Conservation (phyloP, 2,888 invertebrate species). For the Clusia tigrina region DNA sequence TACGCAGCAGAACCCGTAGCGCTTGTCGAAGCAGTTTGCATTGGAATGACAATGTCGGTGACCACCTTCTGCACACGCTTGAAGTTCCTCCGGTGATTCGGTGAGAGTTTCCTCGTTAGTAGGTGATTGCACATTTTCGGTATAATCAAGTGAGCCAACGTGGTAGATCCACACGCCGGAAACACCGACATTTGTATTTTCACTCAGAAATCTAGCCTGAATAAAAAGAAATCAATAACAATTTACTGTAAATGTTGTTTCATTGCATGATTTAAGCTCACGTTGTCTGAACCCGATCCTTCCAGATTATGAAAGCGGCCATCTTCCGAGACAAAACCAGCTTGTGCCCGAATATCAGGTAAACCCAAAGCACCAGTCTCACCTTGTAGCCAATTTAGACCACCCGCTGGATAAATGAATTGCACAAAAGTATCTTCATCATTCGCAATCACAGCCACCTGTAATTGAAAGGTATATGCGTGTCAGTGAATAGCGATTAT, state of each 20-base stretch:
- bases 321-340: constrained; percentile 87
- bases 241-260: background rate
- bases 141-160: constrained; percentile 73
- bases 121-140: constrained; percentile 74
- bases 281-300: constrained; percentile 91
- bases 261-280: constrained; percentile 63
- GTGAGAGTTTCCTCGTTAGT: constrained; percentile 68
- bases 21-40: constrained; percentile 83
- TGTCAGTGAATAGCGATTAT: background rate
- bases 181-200: constrained; percentile 85
- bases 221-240: constrained; percentile 8
- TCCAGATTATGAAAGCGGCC: constrained; percentile 78
- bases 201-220: constrained; percentile 66
- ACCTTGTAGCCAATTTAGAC: constrained; percentile 92
- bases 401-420: constrained; percentile 85
- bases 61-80: constrained; percentile 70
- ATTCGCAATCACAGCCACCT: constrained; percentile 56
- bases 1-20: constrained; percentile 87
- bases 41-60: constrained; percentile 80
- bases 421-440: constrained; percentile 79
- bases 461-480: background rate
- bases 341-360: constrained; percentile 92
- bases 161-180: constrained; percentile 89
- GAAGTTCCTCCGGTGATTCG: constrained; percentile 56
- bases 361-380: constrained; percentile 77